Evolutionary conservation across 2,888 invertebrate species (phyloP), one percentile per base, ranked within the genome.

Genomic region (Drosophila lutescens): DNA sequence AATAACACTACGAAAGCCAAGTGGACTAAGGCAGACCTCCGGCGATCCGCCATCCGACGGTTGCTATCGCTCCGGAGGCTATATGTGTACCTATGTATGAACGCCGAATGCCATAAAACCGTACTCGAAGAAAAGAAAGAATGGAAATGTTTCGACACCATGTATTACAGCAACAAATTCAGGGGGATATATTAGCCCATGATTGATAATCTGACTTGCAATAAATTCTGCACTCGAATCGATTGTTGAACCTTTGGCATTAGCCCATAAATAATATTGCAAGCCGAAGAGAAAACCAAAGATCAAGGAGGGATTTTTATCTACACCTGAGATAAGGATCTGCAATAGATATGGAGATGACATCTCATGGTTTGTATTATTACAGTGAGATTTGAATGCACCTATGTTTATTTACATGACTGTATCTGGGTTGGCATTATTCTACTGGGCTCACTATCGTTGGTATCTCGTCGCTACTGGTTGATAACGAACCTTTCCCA

Each of bases 401-500:
- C 26, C 34, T 36, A 40, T 26, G 6, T 36, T 53, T 36, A 20
- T 12, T 51, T 13, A 51, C 49, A 13, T 7, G 46, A 17, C 26
- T 53, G 49, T 59, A 62, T 62, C 17, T 47, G 20, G 46, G 40
- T n/a, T 26, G 71, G 23, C 75, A 2, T 46, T 26, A 26, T 5
- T 47, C 1, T 15, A 12, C 12, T 0, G 17, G 17, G 47, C 12
- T 15, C 15, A 32, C 32, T 30, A 73, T 71, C 68, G 58, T 58
- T 62, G 61, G 63, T 76, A 78, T 80, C 68, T 80, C 68, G 46
- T 57, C 56, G 55, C 56, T 30, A 69, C 44, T 60, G 50, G 41
- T 53, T 83, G 85, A 83, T 85, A 83, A 82, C 76, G 69, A 38
- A 56, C 43, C 62, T 79, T 82, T 82, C 68, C 54, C 50, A 70